phyloP scores from a whole-genome alignment of 2,113 vertebrate species.

The Nansenia antarctica region DNA sequence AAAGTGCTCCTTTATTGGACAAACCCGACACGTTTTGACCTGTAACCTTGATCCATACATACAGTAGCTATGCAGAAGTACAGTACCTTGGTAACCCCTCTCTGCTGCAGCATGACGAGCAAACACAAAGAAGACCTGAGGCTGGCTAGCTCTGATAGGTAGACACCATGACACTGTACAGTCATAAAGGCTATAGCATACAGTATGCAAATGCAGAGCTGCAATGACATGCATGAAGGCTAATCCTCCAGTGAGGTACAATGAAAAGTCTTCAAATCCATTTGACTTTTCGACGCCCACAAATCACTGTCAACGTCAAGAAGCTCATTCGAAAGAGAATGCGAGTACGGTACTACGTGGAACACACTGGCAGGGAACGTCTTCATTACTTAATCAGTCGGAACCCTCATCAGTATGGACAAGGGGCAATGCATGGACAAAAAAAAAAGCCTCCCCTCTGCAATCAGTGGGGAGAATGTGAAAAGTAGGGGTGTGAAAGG shows the following conservation, averaged over 20 bases:
- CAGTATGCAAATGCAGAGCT: too few species aligned
- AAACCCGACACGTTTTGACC: too few species aligned
- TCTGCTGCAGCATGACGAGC: background rate
- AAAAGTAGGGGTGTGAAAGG: background rate
- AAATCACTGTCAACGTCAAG: background rate
- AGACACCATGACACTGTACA: too few species aligned
- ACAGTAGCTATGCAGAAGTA: background rate
- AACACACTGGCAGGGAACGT: too few species aligned
- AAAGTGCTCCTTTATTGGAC: too few species aligned
- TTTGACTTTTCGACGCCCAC: conserved; percentile 14
- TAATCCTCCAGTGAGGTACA: conserved; percentile 27
- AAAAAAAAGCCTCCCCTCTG: background rate
- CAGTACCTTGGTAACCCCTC: background rate
- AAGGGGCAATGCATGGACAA: background rate
- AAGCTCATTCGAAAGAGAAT: background rate
- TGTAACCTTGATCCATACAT: too few species aligned
- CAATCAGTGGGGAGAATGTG: background rate
- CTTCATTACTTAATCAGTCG: background rate
- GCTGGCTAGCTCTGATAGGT: background rate
- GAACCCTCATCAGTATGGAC: background rate
- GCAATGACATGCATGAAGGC: background rate
- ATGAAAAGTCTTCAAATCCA: conserved; percentile 12
- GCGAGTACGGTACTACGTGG: background rate
- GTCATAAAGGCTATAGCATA: too few species aligned
- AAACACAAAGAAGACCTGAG: background rate